Evolutionary conservation across 2,113 vertebrate species (phyloP), one percentile per base, ranked within the genome.

Genomic region (Scomber japonicus): DNA sequence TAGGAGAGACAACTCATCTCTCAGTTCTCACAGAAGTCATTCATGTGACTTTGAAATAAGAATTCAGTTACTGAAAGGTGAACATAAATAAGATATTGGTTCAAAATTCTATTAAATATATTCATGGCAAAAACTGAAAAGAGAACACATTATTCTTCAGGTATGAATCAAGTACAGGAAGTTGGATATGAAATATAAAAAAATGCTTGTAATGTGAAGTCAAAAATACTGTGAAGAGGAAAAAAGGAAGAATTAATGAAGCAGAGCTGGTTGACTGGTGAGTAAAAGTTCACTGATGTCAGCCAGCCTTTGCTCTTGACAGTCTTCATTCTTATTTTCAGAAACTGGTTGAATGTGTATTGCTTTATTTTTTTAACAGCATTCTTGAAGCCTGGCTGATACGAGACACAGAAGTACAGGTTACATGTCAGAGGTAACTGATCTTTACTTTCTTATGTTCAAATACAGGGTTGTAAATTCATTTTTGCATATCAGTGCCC

Each of bases 361-460:
- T 6, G 8, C 17, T 78, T 48, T 9, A 1, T 31, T 27, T 44
- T 74, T 53, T 49, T 5, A 30, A 30, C 31, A 78, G 9, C 13
- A 61, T n/a, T 63, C 35, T 50, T 54, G 16, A 46, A 78, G 31
- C 45, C 51, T 57, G 61, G 6, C 15, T 66, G 31, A 65, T 64
- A 51, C 13, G 24, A 48, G 30, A 67, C 30, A 60, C 10, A 62
- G 44, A 56, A 16, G 1, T 16, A 31, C 48, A 46, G 16, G 21
- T 19, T 21, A 40, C 2, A 8, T 60, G 50, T 65, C 49, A 73
- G 24, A 27, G 24, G 24, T 27, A 27, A 3, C 24, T 27, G 24
- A 27, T 27, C 24, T 27, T 40, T 40, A 40, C 9, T 7, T 40
- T 40, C 35, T 40, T 40, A 40, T 40, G 35, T 40, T 40, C 35